Conservation (phyloP, 2,113 vertebrate genomes). For the Gopherus evgoodei region DNA sequence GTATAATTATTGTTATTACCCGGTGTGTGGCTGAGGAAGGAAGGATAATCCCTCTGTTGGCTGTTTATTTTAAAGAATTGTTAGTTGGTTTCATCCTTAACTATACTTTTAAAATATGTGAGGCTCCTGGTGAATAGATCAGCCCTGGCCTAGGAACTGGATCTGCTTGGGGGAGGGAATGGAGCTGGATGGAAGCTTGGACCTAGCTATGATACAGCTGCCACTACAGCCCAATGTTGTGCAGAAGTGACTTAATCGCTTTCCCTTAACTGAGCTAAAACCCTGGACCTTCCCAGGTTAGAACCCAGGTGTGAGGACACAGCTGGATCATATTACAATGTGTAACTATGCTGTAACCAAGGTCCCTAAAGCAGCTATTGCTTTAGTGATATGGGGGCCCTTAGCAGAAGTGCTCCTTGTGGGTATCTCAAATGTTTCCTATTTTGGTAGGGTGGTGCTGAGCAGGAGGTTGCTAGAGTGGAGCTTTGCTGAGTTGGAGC, state of each 20-base stretch:
- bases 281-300: neutral
- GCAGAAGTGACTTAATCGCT: neutral
- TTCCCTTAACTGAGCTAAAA: fast-evolving
- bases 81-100: conserved; percentile 77
- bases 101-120: conserved; percentile 59
- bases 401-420: neutral
- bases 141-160: conserved; percentile 65
- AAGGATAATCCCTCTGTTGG: conserved; percentile 61
- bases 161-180: conserved; percentile 52
- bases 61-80: conserved; percentile 72
- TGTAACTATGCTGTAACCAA: neutral
- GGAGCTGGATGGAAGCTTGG: conserved; percentile 64
- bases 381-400: neutral
- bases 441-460: neutral
- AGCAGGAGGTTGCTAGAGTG: neutral
- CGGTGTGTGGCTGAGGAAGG: conserved; percentile 65
- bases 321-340: fast-evolving
- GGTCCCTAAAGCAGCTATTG: fast-evolving
- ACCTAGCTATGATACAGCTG: conserved; percentile 30
- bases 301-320: neutral
- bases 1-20: conserved; percentile 60
- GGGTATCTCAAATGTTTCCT: neutral
- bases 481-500: neutral
- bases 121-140: conserved; percentile 70
- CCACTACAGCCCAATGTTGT: conserved; percentile 30